Percentiles rank a stretch among this genome's conserved stretches.
phyloP scores from a whole-genome alignment of 2,888 invertebrate genomes.

The Cecidostiba fungosa region DNA sequence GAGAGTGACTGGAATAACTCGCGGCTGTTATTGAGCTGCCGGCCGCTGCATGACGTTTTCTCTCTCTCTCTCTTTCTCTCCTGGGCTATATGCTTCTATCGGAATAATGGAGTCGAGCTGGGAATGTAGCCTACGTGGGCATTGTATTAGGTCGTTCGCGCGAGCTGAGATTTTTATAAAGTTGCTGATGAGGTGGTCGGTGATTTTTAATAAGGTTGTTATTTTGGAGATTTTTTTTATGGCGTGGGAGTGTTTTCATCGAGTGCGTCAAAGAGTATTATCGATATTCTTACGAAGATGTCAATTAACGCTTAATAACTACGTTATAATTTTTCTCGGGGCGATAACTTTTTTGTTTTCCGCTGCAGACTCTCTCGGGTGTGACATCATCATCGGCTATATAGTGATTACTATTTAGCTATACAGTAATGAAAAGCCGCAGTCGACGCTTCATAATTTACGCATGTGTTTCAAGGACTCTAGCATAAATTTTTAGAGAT shows the following conservation, averaged over 20 bases:
- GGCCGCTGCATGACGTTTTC: conserved; percentile 4
- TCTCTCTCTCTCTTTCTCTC: background rate
- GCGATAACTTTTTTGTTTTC: conserved; percentile 26
- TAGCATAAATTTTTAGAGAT: conserved; percentile 26
- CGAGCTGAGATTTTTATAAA: background rate
- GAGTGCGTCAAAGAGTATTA: background rate
- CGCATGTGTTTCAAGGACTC: conserved; percentile 39
- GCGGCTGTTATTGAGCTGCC: conserved; percentile 36
- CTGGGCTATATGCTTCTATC: background rate
- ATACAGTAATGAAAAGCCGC: conserved; percentile 38
- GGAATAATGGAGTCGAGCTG: conserved; percentile 5
- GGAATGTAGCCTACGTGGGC: background rate
- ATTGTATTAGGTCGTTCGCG: conserved; percentile 4
- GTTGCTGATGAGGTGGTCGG: background rate
- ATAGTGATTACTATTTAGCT: conserved; percentile 42
- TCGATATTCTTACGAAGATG: background rate
- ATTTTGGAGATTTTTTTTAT: background rate
- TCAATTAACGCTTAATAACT: background rate
- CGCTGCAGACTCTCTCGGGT: background rate
- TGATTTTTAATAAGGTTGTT: background rate
- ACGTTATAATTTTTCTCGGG: conserved; percentile 35
- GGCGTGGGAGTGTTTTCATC: background rate
- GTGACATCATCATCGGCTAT: conserved; percentile 37
- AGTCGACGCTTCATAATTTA: conserved; percentile 20
- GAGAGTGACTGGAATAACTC: conserved; percentile 44